Percentiles rank a stretch among this genome's conserved stretches.
These are phyloP conservation scores for Eulithis testata DNA, from an alignment of 2,888 invertebrate genomes.

Conservation along the genomic window DNA sequence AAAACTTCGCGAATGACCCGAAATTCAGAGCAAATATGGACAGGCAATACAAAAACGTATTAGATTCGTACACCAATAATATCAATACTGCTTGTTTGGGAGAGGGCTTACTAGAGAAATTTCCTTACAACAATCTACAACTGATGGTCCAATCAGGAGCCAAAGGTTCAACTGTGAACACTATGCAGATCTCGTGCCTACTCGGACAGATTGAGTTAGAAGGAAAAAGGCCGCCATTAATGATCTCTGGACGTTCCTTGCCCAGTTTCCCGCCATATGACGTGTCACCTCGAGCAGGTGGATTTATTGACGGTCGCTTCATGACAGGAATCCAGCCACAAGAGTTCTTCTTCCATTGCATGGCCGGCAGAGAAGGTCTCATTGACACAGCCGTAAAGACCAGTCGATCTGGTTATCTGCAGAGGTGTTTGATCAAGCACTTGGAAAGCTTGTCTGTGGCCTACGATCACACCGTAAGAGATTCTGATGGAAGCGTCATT, in stretches of 20 bases:
- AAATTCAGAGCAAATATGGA: slow-evolving; percentile 93
- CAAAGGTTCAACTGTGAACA: slow-evolving; percentile 99
- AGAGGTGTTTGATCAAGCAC: slow-evolving; percentile 98
- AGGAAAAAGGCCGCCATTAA: slow-evolving; percentile 97
- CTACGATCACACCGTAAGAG: slow-evolving; percentile 98
- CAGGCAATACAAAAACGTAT: slow-evolving; percentile 91
- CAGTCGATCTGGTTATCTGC: slow-evolving; percentile 98
- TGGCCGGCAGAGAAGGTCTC: slow-evolving; percentile 99
- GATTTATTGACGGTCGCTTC: slow-evolving; percentile 98
- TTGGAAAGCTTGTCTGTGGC: slow-evolving; percentile 96
- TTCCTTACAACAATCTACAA: slow-evolving; percentile 98
- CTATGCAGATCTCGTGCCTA: slow-evolving; percentile 99
- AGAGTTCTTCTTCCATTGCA: slow-evolving; percentile 99
- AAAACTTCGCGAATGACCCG: slow-evolving; percentile 88
- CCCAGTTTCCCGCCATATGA: slow-evolving; percentile 97
- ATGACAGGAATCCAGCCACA: slow-evolving; percentile 99
- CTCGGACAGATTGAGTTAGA: slow-evolving; percentile 99
- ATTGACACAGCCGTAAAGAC: slow-evolving; percentile 99
- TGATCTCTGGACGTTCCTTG: slow-evolving; percentile 95
- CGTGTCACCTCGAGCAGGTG: slow-evolving; percentile 95
- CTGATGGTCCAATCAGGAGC: slow-evolving; percentile 99
- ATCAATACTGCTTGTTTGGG: slow-evolving; percentile 95
- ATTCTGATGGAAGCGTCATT: slow-evolving; percentile 96
- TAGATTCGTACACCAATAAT: slow-evolving; percentile 94
- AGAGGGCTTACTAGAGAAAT: slow-evolving; percentile 92